Evolutionary conservation across 2,113 vertebrate species (phyloP).

Genomic region (Ceyx cyanopectus): DNA sequence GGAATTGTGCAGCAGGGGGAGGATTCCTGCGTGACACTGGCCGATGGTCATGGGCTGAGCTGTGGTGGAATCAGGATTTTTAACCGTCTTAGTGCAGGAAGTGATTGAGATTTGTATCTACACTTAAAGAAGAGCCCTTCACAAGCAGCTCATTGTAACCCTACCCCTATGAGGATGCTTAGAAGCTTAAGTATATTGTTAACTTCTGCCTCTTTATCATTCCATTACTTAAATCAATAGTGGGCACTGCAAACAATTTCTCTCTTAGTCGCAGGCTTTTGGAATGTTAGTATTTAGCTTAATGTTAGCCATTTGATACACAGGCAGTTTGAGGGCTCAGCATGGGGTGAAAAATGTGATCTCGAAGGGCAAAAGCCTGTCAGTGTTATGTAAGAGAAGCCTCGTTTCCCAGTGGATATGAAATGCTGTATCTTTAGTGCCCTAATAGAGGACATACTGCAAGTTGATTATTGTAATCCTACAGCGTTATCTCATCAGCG

Average conservation of each 20-base stretch:
- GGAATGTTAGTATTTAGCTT: slow-evolving; percentile 40
- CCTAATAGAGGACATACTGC: slow-evolving; percentile 77
- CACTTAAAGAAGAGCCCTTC: slow-evolving; percentile 71
- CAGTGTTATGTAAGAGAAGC: slow-evolving; percentile 72
- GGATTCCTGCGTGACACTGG: slow-evolving; percentile 44
- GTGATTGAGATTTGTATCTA: slow-evolving; percentile 52
- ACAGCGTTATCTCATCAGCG: slow-evolving; percentile 79
- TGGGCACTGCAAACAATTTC: slow-evolving; percentile 9
- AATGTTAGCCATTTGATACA: slow-evolving; percentile 64
- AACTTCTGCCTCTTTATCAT: slow-evolving; percentile 71
- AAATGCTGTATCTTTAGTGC: slow-evolving; percentile 70
- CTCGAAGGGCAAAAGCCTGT: slow-evolving; percentile 67
- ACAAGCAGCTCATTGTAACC: slow-evolving; percentile 65
- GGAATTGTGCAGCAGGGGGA: slow-evolving; percentile 17
- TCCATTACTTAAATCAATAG: slow-evolving; percentile 62
- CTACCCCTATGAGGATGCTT: slow-evolving; percentile 37
- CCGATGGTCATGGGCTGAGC: slow-evolving; percentile 3
- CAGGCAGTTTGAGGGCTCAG: slow-evolving; percentile 50
- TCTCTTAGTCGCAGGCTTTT: slow-evolving; percentile 49
- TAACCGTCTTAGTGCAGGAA: slow-evolving; percentile 44
- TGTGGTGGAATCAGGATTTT: slow-evolving; percentile 15
- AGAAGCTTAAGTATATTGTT: slow-evolving; percentile 71
- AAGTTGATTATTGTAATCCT: slow-evolving; percentile 83
- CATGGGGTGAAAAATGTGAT: slow-evolving; percentile 66
- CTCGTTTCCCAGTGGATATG: slow-evolving; percentile 59